A percentile compares a stretch with the other conserved stretches of the same genome.
Evolutionary conservation across 2,888 invertebrate species (phyloP).

Genomic region (Caenorhabditis sinica): DNA sequence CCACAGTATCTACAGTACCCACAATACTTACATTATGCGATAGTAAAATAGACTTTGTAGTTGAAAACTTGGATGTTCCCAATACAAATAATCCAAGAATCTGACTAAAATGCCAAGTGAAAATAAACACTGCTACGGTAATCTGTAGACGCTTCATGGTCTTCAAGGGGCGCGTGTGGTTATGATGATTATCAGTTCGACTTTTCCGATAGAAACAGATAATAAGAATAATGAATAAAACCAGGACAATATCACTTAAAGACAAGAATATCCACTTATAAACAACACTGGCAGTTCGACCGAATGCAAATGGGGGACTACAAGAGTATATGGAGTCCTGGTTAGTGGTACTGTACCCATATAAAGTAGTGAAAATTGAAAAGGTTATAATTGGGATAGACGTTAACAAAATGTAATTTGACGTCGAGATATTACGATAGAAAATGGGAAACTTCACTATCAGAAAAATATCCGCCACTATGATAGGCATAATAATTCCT

Average conservation of each 20-base stretch:
- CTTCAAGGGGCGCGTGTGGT: neutral
- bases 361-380: neutral
- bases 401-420: neutral
- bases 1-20: no score
- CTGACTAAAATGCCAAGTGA: slow-evolving; percentile 25
- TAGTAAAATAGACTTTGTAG: neutral
- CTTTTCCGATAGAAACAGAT: neutral
- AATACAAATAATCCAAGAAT: slow-evolving; percentile 2
- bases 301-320: slow-evolving; percentile 16
- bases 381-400: neutral
- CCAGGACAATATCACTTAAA: neutral
- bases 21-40: slow-evolving; percentile 23
- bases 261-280: slow-evolving; percentile 11
- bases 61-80: neutral
- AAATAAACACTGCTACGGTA: neutral
- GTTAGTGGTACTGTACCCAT: neutral
- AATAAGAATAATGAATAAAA: neutral
- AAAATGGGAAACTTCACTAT: no score
- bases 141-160: slow-evolving; percentile 18
- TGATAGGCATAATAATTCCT: no score
- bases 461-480: no score
- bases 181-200: neutral
- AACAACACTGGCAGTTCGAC: neutral
- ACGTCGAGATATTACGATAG: no score
- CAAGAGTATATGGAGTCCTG: neutral